Conservation (phyloP, 2,797 vertebrate species). For the Prionace glauca region DNA sequence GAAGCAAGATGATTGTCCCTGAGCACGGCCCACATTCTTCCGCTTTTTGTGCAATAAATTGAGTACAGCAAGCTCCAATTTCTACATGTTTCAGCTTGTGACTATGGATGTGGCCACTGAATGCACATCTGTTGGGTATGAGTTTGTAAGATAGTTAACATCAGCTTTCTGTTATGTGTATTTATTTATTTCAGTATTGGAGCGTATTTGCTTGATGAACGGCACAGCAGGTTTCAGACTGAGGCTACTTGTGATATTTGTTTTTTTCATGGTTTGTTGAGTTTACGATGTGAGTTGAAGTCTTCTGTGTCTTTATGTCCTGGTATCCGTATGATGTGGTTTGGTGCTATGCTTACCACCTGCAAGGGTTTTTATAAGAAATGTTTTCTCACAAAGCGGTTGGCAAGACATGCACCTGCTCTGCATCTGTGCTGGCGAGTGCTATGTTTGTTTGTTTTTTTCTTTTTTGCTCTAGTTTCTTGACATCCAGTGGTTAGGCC, state of each 20-base stretch:
- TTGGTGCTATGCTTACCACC: conserved; percentile 20
- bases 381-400: conserved; percentile 32
- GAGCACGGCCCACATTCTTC: background rate
- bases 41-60: background rate
- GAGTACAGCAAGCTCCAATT: background rate
- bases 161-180: background rate
- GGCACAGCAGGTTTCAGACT: background rate
- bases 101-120: background rate
- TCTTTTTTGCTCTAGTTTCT: conserved; percentile 25
- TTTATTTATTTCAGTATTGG: background rate
- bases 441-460: background rate
- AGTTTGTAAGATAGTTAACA: background rate
- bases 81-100: background rate
- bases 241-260: conserved; percentile 27
- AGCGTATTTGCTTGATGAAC: background rate
- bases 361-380: conserved; percentile 32
- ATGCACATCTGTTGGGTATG: background rate
- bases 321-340: conserved; percentile 30
- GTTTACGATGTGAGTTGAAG: background rate
- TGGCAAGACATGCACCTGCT: conserved; percentile 7
- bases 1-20: background rate
- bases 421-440: conserved; percentile 10
- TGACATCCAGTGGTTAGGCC: conserved; percentile 10
- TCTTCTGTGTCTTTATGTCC: conserved; percentile 27
- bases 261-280: background rate